Base-by-base conservation (phyloP, 2,888 invertebrate genomes). In the Amphipyra tragopoginis region DNA sequence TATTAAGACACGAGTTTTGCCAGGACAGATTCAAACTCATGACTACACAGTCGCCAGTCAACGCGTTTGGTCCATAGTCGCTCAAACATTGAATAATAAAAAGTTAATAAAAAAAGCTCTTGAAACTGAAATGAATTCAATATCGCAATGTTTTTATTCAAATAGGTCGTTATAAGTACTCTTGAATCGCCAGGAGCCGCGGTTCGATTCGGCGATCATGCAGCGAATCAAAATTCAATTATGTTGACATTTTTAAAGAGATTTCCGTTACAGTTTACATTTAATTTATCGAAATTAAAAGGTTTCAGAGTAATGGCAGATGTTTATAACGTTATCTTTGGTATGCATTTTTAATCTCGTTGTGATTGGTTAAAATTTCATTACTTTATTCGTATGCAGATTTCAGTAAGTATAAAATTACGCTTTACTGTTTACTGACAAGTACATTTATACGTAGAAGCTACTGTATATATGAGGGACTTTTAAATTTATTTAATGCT, bases 91-190 rank as follows among this genome's bases (percentile, higher is more conserved):
- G 5, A 29, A 29, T 29, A 29, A 29, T 29, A 29, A 29, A 29
- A 29, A 2, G 29, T 29, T 29, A 29, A 67, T 52, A 34, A 39
- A 53, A 52, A 54, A 72, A 45, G 2, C 38, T 39, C 48, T 58
- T 58, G 38, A 40, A 49, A 9, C 11, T 2, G 21, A 38, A 64
- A 65, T 65, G 33, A 33, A 60, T 43, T 38, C 26, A 58, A 69
- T 73, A 58, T 69, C 47, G 56, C 40, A 29, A 29, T 53, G 34
- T 55, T 29, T 69, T 72, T 69, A 68, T 60, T 63, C 56, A 64
- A 68, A 68, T 57, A n/a, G 14, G 43, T 26, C 53, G 13, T 21
- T 49, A n/a, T 40, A 52, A 59, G 55, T 39, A 51, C 72, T 33
- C 55, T 69, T 26, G 15, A 56, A 56, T 56, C 14, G 54, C 13